Base-by-base conservation (phyloP, 2,113 vertebrate species). In the Mastomys natalensis region DNA sequence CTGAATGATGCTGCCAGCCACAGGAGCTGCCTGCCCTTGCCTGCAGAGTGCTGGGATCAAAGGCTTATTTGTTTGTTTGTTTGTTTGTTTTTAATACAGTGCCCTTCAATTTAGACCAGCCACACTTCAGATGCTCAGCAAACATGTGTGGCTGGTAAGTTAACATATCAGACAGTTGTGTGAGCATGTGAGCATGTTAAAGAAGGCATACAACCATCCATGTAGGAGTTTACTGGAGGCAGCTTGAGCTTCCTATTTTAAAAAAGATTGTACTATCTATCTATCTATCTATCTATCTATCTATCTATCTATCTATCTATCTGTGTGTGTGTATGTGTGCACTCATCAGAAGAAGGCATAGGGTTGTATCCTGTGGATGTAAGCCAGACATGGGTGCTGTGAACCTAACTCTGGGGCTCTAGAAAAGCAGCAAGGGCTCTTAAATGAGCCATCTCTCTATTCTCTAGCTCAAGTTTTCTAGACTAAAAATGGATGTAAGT, bases 141-240 rank as follows among this genome's bases (percentile, higher is more conserved):
- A 93, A 45, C 26, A 17, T 48, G 43, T 22, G 10, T 62, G 68
- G 58, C 29, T 81, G 19, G 31, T 34, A 80, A 51, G 58, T 80
- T 81, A 72, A 19, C 90, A 31, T 66, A 94, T 94, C 60, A 72
- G 37, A 81, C 6, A 86, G 37, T 77, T 93, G 60, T 45, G 72
- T 70, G 43, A 13, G 29, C 10, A 10, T 66, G 12, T 37, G 68
- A 87, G 37, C 51, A 64, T 60, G 68, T 92, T 87, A 93, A 53
- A 22, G 24, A 15, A 84, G 80, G 53, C 7, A 87, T 37, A 31
- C 68, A 90, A 62, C 48, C 40, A 78, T 66, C n/a, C 34, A 78
- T 34, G 88, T 24, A 91, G 58, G 62, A 92, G 58, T 95, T 74
- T 95, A n/a, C 51, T 40, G 68, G 34, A 78, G 53, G 53, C 2